Base-by-base conservation (phyloP, 1,140 invertebrate genomes). In the Aphaenogaster floridana region DNA sequence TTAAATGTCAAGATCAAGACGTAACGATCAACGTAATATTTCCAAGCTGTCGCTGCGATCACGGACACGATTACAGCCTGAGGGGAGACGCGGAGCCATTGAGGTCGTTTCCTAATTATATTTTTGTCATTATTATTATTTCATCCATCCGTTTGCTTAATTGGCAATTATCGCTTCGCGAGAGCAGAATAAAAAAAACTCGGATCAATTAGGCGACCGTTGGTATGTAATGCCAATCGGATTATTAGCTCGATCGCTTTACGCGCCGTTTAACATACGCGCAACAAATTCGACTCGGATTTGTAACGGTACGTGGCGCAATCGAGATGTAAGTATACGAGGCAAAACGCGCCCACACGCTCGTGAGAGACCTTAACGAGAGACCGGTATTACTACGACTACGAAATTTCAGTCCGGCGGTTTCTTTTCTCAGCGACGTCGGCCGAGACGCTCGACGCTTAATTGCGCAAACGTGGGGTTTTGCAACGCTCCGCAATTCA, bases 391-490 rank as follows among this genome's bases (percentile, higher is more conserved):
- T 57, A 81, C 64, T 57, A 64, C 42, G 50, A 39, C 63, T 83
- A 74, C 61, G 34, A 83, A 76, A 74, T 84, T 69, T 84, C 76
- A 72, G 48, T n/a, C 45, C 21, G 48, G 78, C 48, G 34, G 21
- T 52, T 72, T 59, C 68, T 83, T 61, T 50, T 83, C 52, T 48
- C 39, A 9, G 15, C 42, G 11, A 17, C n/a, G 42, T 28, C 45
- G 66, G 42, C 7, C 63, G 78, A 81, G 69, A 63, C 69, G 54
- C 54, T 61, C 54, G 69, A 48, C 78, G 48, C 68, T 76, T 84
- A 84, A 84, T 84, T 84, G 69, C 80, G 80, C 80, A 84, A 84
- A 76, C 54, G 9, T 45, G n/a, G 64, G 15, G 42, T 81, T 81
- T 81, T 81, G 78, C 64, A 81, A 81, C 21, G 64, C 21, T 28